Conservation (phyloP, 2,797 vertebrate genomes). For the Glossophaga mutica region DNA sequence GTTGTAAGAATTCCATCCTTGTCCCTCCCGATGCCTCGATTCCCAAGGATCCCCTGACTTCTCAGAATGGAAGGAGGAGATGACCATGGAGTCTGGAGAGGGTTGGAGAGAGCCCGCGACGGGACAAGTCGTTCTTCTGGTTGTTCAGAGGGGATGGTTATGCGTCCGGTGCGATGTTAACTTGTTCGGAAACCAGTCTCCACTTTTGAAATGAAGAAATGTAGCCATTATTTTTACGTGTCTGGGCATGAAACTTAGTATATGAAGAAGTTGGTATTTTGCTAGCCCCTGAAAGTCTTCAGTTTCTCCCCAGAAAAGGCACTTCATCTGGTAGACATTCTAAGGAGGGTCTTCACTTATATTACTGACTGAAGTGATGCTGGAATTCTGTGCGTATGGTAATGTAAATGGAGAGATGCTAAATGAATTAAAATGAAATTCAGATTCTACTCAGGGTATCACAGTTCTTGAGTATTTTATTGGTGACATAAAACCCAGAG, state of each 20-base stretch:
- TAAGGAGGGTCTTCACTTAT: background rate
- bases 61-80: background rate
- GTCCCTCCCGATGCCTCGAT: background rate
- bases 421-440: constrained; percentile 25
- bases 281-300: background rate
- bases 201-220: background rate
- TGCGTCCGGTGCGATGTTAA: background rate
- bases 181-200: background rate
- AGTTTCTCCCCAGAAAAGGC: background rate
- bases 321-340: background rate
- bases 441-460: background rate
- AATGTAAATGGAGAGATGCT: background rate
- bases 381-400: background rate
- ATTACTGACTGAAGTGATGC: background rate
- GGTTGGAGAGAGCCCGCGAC: background rate
- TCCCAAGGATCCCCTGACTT: constrained; percentile 1
- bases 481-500: background rate
- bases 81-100: background rate
- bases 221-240: background rate
- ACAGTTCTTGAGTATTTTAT: background rate
- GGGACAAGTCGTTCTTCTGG: background rate
- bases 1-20: background rate
- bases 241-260: background rate
- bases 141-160: background rate
- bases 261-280: background rate